Conservation (phyloP, 1,140 invertebrate species). For the Drosophila sp. region DNA sequence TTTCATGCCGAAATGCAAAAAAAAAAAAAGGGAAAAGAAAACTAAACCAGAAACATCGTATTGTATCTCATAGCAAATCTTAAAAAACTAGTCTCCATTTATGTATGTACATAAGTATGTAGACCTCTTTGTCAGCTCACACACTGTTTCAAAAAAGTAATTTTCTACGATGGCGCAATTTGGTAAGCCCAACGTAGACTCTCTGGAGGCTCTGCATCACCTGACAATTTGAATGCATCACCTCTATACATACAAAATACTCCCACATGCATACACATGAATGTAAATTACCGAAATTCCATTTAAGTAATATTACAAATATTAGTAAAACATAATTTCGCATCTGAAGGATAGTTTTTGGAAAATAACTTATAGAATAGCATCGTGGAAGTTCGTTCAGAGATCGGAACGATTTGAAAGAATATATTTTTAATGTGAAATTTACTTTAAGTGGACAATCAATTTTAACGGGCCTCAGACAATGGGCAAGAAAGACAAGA, state of each 20-base stretch:
- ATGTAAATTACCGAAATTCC: no score
- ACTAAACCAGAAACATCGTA: not conserved
- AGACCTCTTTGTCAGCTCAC: not conserved
- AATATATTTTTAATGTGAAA: not conserved
- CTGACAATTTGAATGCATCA: not conserved
- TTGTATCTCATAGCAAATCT: not conserved
- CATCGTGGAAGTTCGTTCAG: not conserved
- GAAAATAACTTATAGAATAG: not conserved
- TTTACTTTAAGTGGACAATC: slow-evolving; percentile 21
- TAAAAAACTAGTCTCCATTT: not conserved
- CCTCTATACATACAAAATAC: not conserved
- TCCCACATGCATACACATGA: not conserved
- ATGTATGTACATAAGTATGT: not conserved
- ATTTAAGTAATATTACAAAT: no score
- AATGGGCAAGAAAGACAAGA: slow-evolving; percentile 82
- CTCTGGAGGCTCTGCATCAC: not conserved
- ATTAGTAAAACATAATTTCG: no score
- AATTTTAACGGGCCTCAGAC: slow-evolving; percentile 28
- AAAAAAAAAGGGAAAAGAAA: not conserved
- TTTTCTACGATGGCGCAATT: not conserved
- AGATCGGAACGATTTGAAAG: not conserved
- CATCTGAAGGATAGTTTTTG: not conserved
- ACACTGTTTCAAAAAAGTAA: not conserved
- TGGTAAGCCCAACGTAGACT: not conserved
- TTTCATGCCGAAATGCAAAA: not conserved